Base-by-base conservation (phyloP, 2,113 vertebrate species). In the Thermophis baileyi region DNA sequence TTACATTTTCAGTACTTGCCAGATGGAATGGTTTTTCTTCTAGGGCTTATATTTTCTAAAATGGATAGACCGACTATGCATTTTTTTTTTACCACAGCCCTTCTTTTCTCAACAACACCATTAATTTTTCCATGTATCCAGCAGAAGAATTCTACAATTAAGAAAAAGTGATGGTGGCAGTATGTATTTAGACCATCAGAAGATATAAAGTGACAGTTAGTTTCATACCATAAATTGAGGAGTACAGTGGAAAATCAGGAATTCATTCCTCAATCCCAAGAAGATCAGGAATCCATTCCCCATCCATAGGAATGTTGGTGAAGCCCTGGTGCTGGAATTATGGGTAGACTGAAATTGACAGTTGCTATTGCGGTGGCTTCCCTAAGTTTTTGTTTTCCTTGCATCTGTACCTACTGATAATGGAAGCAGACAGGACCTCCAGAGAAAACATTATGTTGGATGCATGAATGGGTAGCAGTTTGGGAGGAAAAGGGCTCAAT, bases 91-190 rank as follows among this genome's bases (percentile, higher is more conserved):
- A 55, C 46, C 16, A 49, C n/a, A 87, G 3, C 1, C 4, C 20
- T 91, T 95, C 27, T 89, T 96, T 96, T 96, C 90, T 53, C 55
- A 85, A 90, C 91, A 89, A 86, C 49, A 5, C 53, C 35, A 89
- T 91, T 91, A 85, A 57, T 85, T 90, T 93, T 96, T 95, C 91
- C 53, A 14, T 91, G 40, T 92, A 0, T 85, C 60, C 93, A n/a
- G 44, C 20, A 86, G 85, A 95, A 92, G 25, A 46, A 81, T 47
- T 94, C 54, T 47, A 12, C 93, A 93, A 87, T 24, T 92, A 94
- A 90, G 49, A 4, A 47, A 27, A 85, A 94, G 44, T 86, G 93
- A 53, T 49, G 25, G 53, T 69, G 92, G 88, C 74, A 87, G 90
- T 90, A 85, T 92, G 91, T 94, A 69, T 35, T 63, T 63, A 63